Base-by-base conservation (phyloP, 2,888 invertebrate species). In the Phyllotreta striolata region DNA sequence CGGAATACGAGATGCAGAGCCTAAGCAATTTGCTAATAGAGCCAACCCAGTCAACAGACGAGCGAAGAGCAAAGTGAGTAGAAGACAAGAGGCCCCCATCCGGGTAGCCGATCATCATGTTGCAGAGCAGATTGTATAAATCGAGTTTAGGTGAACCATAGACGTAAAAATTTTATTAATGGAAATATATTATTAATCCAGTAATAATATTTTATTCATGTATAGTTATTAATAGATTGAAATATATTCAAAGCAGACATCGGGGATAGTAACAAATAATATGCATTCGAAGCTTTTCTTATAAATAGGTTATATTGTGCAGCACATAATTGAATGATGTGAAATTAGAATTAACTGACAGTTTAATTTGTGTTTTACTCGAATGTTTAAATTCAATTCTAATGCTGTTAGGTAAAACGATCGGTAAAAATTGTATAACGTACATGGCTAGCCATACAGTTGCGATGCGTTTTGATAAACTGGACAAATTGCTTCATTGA, bases 51-150 rank as follows among this genome's bases (percentile, higher is more conserved):
- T 35, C 35, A 49, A 34, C 10, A 58, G 49, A 58, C 35, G 44
- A 37, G 37, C 38, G 54, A 63, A 46, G 54, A 44, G 46, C 35
- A 41, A 44, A 58, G 49, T 46, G 46, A 56, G 35, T 43, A 59
- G 54, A 63, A 63, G 63, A 63, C 63, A 66, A 63, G 70, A 58
- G 72, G 71, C 70, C 71, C 72, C 63, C 69, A 68, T 68, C 63
- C 70, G 72, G 72, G 72, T 73, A 64, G 47, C 24, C 39, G 46
- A 58, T 63, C 12, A 59, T 13, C 51, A 13, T 34, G 39, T 59
- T 44, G 59, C 59, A 59, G 49, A 59, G 35, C 13, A 39, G 40
- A 41, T 34, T 49, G 37, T 49, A 34, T 49, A 8, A 10, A 35
- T 44, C 6, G 44, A 7, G n/a, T 12, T 13, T 44, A 13, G 14